Percentiles rank a stretch among this genome's conserved stretches.
These are phyloP conservation scores for Micromussa lordhowensis DNA, from an alignment of 92 coral and sea anemone genomes.

Conservation along the genomic window DNA sequence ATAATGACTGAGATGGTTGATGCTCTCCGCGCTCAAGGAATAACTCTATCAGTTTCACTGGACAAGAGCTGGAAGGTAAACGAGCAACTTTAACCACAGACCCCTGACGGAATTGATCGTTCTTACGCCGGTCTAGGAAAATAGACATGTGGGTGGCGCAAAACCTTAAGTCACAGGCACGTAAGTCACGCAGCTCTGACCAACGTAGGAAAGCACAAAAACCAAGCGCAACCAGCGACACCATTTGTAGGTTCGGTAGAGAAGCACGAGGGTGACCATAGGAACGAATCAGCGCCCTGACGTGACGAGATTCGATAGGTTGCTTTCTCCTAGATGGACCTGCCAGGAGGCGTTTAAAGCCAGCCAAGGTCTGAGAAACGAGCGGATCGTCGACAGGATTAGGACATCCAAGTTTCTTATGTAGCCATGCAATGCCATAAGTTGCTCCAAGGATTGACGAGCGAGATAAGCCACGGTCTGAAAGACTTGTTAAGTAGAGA, in stretches of 20 bases:
- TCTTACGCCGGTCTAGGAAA: slow-evolving; percentile 18
- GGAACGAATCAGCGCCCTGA: slow-evolving; percentile 54
- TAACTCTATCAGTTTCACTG: no score
- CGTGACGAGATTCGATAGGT: slow-evolving; percentile 55
- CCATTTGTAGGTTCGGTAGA: slow-evolving; percentile 60
- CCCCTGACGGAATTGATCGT: slow-evolving; percentile 53
- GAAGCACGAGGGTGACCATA: slow-evolving; percentile 53
- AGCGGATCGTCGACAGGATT: slow-evolving; percentile 30
- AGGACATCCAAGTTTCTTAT: slow-evolving; percentile 52
- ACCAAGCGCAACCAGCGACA: slow-evolving; percentile 55
- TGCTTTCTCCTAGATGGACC: slow-evolving; percentile 49
- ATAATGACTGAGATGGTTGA: background rate
- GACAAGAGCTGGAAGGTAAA: no score
- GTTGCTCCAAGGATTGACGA: slow-evolving; percentile 50
- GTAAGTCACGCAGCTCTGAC: slow-evolving; percentile 54
- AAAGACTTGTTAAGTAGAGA: slow-evolving; percentile 55
- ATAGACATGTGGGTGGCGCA: slow-evolving; percentile 33
- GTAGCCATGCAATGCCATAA: slow-evolving; percentile 60
- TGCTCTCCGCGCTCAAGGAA: no score
- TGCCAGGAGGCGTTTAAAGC: slow-evolving; percentile 59
- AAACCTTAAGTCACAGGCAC: slow-evolving; percentile 30
- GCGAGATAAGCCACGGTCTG: slow-evolving; percentile 37
- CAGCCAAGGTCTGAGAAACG: slow-evolving; percentile 53
- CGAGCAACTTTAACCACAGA: slow-evolving; percentile 13
- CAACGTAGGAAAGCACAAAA: slow-evolving; percentile 61